Conservation (phyloP, 1,140 invertebrate genomes). For the Globodera rostochiensis region DNA sequence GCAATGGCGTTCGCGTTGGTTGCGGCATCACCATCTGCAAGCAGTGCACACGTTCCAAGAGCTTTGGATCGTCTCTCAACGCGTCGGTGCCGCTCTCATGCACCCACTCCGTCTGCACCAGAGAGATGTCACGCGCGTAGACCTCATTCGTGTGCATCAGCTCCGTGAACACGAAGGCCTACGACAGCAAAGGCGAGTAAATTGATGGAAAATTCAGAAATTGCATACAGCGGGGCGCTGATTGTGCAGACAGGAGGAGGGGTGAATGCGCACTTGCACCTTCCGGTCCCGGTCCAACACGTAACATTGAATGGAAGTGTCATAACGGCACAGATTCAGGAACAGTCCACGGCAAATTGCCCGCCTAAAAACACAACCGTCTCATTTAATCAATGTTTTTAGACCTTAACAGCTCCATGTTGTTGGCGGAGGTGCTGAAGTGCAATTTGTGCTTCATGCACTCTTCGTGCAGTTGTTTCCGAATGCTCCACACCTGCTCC, state of each 20-base stretch:
- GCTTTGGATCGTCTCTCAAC: constrained; percentile 1
- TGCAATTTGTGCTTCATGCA: constrained; percentile 72
- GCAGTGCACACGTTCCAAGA: not conserved
- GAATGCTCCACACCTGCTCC: constrained; percentile 78
- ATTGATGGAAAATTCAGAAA: not conserved
- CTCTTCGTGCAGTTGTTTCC: constrained; percentile 80
- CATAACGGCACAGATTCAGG: constrained; percentile 75
- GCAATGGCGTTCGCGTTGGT: not conserved
- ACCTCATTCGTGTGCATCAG: constrained; percentile 81
- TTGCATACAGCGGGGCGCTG: not conserved
- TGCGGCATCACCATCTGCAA: not conserved
- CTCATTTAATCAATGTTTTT: not conserved
- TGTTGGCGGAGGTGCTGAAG: constrained; percentile 76
- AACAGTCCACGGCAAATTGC: constrained; percentile 81
- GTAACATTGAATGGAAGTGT: constrained; percentile 76
- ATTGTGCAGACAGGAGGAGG: constrained; percentile 75
- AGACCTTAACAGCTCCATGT: constrained; percentile 65
- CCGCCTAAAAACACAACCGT: constrained; percentile 70
- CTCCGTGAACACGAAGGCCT: constrained; percentile 85
- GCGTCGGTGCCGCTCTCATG: constrained; percentile 8
- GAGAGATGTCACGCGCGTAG: constrained; percentile 69
- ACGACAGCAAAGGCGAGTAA: constrained; percentile 66
- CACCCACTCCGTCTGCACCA: constrained; percentile 45
- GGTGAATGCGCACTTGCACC: constrained; percentile 79
- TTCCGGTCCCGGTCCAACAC: constrained; percentile 73